Evolutionary conservation across 2,113 vertebrate species (phyloP).

Genomic region (Grallaria varia): DNA sequence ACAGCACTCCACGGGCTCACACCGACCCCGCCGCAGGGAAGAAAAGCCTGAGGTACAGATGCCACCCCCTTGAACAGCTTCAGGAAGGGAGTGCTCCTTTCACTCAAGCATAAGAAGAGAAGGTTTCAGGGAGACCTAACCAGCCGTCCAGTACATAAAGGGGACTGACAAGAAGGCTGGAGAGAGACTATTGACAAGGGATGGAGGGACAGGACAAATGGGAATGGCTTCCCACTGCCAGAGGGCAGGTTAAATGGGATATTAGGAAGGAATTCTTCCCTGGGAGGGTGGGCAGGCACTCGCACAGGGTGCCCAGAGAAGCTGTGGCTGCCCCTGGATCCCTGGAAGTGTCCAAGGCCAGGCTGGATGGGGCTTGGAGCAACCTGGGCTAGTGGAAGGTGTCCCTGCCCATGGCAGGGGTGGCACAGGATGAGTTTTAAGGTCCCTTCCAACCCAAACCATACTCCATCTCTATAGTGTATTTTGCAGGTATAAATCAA

Average conservation of each 20-base stretch:
- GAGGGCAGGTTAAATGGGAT: accelerated
- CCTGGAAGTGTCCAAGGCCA: background rate
- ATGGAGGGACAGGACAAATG: background rate
- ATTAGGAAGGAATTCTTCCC: accelerated
- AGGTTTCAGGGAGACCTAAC: background rate
- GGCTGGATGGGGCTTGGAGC: accelerated
- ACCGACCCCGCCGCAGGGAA: accelerated
- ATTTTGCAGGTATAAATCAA: background rate
- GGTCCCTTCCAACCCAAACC: background rate
- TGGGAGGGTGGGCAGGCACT: accelerated
- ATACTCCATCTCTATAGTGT: accelerated
- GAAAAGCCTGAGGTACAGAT: background rate
- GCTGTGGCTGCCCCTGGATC: background rate
- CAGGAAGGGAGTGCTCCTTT: background rate
- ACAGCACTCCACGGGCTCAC: background rate
- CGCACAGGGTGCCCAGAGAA: background rate
- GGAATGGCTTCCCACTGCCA: background rate
- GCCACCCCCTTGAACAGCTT: background rate
- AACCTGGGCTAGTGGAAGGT: accelerated
- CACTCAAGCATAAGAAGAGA: background rate
- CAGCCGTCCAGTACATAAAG: background rate
- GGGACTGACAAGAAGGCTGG: background rate
- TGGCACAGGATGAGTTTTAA: background rate
- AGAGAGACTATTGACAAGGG: too few relatives aligned
- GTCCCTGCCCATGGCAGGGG: background rate